Conservation (phyloP, 2,888 invertebrate species). For the Coenonympha glycerion region DNA sequence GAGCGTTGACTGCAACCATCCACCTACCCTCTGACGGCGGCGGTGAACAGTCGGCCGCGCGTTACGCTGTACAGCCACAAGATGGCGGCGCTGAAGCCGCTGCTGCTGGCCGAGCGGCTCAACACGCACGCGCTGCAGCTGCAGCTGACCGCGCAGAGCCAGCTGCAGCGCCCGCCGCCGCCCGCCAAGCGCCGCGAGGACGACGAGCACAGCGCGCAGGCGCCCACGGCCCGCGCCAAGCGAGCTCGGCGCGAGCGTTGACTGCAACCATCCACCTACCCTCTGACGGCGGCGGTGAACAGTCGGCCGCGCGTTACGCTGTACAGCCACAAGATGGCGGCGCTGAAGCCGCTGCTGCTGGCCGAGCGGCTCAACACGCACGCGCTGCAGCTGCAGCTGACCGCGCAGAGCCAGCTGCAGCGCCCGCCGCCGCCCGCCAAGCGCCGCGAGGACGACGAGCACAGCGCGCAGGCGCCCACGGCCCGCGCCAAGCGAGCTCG, state of each 20-base stretch:
- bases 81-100: constrained; percentile 93
- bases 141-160: constrained; percentile 96
- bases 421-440: constrained; percentile 56
- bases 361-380: constrained; percentile 94
- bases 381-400: constrained; percentile 93
- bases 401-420: constrained; percentile 92
- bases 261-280: too few relatives aligned
- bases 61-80: constrained; percentile 91
- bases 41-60: constrained; percentile 75
- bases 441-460: constrained; percentile 54
- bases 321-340: constrained; percentile 96
- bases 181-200: constrained; percentile 55
- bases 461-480: constrained; percentile 50
- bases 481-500: constrained; percentile 43
- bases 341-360: constrained; percentile 88
- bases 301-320: constrained; percentile 80
- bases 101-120: constrained; percentile 89
- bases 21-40: constrained; percentile 68
- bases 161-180: constrained; percentile 74
- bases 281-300: constrained; percentile 70
- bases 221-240: constrained; percentile 52
- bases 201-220: constrained; percentile 49
- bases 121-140: constrained; percentile 95
- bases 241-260: constrained; percentile 51
- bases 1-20: constrained; percentile 49